Percentiles rank a stretch among this genome's conserved stretches.
Conservation (phyloP, 2,888 invertebrate species). For the Bursaphelenchus okinawaensis region DNA sequence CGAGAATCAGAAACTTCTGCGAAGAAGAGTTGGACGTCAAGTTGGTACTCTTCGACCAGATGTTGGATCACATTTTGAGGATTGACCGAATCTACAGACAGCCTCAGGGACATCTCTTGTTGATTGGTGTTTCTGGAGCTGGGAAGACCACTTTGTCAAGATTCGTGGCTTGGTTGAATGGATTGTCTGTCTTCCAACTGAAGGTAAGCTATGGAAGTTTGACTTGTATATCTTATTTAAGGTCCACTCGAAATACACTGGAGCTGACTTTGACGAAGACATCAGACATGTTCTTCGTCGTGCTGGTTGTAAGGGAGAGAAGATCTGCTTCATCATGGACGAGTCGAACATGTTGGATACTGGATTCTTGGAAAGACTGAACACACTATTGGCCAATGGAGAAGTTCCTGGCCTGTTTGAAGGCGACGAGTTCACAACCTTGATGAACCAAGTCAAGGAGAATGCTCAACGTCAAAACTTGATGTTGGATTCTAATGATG, state of each 20-base stretch:
- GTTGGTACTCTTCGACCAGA: slow-evolving; percentile 94
- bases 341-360: slow-evolving; percentile 92
- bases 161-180: slow-evolving; percentile 99
- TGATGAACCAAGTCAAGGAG: slow-evolving; percentile 99
- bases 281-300: slow-evolving; percentile 67
- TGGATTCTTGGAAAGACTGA: slow-evolving; percentile 97
- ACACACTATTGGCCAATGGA: slow-evolving; percentile 94
- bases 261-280: slow-evolving; percentile 98
- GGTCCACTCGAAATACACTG: slow-evolving; percentile 96
- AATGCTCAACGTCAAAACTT: slow-evolving; percentile 94
- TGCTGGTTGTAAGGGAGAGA: slow-evolving; percentile 73
- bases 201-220: slow-evolving; percentile 9
- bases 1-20: slow-evolving; percentile 93
- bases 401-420: slow-evolving; percentile 68
- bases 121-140: slow-evolving; percentile 97
- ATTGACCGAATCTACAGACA: slow-evolving; percentile 99
- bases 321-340: slow-evolving; percentile 96
- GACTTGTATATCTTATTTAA: background rate
- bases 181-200: slow-evolving; percentile 77
- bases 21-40: slow-evolving; percentile 98
- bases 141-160: slow-evolving; percentile 97
- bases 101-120: slow-evolving; percentile 83
- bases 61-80: slow-evolving; percentile 91
- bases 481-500: slow-evolving; percentile 96
- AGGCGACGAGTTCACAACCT: slow-evolving; percentile 91